These are phyloP conservation scores for Piscicola geometra DNA, from an alignment of 2,888 invertebrate species.

Conservation along the genomic window DNA sequence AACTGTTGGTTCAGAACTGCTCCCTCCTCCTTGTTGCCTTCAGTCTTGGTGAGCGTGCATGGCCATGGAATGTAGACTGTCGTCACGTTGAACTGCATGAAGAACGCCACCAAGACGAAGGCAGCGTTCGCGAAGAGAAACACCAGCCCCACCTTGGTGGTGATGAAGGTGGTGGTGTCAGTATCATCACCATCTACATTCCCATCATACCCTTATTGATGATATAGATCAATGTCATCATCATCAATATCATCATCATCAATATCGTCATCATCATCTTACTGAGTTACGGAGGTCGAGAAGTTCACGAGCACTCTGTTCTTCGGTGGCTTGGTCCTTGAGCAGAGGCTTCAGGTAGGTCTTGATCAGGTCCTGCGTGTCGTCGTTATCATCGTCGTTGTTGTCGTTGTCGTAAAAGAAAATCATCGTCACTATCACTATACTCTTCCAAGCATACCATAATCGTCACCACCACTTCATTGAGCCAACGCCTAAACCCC, in stretches of 20 bases:
- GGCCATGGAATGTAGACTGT: conserved; percentile 40
- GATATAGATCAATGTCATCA: no score
- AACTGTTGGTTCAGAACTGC: not conserved
- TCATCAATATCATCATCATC: no score
- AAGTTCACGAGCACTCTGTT: conserved; percentile 57
- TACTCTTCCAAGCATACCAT: no score
- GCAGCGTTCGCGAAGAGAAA: conserved; percentile 97
- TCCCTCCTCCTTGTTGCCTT: not conserved
- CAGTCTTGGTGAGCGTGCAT: conserved; percentile 28
- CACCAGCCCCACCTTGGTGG: conserved; percentile 62
- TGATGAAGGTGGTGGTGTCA: no score
- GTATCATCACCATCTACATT: no score
- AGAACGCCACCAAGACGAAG: conserved; percentile 76
- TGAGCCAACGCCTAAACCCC: no score
- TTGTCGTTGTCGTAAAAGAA: not conserved
- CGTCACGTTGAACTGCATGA: conserved; percentile 45
- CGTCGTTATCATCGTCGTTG: not conserved
- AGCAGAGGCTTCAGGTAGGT: conserved; percentile 86
- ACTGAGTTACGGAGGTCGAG: conserved; percentile 90
- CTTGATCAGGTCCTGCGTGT: conserved; percentile 72
- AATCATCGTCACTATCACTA: no score
- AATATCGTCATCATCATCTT: no score
- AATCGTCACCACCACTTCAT: no score
- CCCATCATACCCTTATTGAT: no score
- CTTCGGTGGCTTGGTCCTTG: conserved; percentile 66